These are phyloP conservation scores for Bhutanitis thaidina DNA, from an alignment of 2,888 invertebrate species.

Conservation along the genomic window DNA sequence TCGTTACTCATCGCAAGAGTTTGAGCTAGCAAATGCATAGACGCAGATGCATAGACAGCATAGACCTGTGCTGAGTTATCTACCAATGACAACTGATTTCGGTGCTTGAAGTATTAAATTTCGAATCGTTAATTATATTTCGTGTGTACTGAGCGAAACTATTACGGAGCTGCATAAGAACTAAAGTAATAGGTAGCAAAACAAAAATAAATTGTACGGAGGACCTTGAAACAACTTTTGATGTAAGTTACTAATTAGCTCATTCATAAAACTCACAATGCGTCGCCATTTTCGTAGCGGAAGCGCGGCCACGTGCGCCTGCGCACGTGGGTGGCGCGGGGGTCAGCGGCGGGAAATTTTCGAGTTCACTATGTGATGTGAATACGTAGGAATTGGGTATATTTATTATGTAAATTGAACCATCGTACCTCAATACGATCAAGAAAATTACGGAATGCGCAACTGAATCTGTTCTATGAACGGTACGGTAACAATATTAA, in stretches of 20 bases:
- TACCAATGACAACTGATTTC: no score
- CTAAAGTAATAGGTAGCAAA: not conserved
- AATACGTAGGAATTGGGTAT: no score
- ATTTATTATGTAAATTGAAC: no score
- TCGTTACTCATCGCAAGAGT: constrained; percentile 2
- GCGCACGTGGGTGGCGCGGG: constrained; percentile 41
- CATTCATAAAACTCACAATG: constrained; percentile 28
- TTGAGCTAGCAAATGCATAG: not conserved
- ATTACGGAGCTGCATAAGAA: no score
- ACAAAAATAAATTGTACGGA: not conserved
- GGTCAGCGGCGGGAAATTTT: constrained; percentile 8
- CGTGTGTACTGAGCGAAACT: no score
- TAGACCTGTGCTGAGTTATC: no score
- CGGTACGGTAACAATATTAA: no score
- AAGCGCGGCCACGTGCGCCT: constrained; percentile 37
- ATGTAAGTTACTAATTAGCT: constrained; percentile 25
- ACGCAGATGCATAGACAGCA: not conserved
- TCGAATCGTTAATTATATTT: no score
- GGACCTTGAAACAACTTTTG: not conserved
- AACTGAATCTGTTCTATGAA: no score
- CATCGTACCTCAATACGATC: no score
- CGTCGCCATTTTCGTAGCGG: constrained; percentile 30
- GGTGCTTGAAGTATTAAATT: no score
- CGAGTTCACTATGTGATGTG: constrained; percentile 28
- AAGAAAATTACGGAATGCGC: no score